Base-by-base conservation (phyloP, 2,888 invertebrate genomes). In the Allygus modestus region DNA sequence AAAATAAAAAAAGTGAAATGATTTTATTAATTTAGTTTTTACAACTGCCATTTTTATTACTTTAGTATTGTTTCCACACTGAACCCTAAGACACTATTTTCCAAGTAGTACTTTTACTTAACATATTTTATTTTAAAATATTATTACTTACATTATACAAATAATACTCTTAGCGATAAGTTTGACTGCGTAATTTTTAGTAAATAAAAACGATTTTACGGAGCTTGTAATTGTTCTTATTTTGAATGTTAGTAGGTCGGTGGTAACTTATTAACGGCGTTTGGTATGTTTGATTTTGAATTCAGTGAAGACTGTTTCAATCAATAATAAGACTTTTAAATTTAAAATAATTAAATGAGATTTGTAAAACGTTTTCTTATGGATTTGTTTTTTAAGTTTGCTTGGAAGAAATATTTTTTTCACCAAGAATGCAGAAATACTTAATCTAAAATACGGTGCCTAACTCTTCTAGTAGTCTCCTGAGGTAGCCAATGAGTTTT, bases 391-490 rank as follows among this genome's bases (percentile, higher is more conserved):
- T n/a, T n/a, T n/a, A n/a, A n/a, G n/a, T n/a, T n/a, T n/a, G n/a
- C n/a, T n/a, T n/a, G n/a, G n/a, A n/a, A n/a, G n/a, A n/a, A n/a
- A n/a, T n/a, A n/a, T 15, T 46, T 15, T 17, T 46, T 46, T 15
- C 12, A 7, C 12, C 12, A 15, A 46, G 46, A 46, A 12, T 46
- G 46, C 54, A 71, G 41, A 71, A 71, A 71, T 5, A 41, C 65
- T 37, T 23, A 9, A 71, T 41, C 41, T 41, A 41, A 71, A 71
- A 71, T 41, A 20, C 26, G 71, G 71, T 71, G 71, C 71, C 71
- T 71, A 71, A 71, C 9, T 71, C 41, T 33, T 41, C 20, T 41
- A 37, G 71, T 71, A 71, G 71, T 71, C 41, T 71, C 31, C 2
- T 65, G 37, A 28, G 23, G 15, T 71, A 71, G 71, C 41, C 23